Percentiles rank a stretch among this genome's conserved stretches.
These are phyloP conservation scores for Pteronotus mesoamericanus DNA, from an alignment of 2,797 vertebrate genomes.

Conservation along the genomic window DNA sequence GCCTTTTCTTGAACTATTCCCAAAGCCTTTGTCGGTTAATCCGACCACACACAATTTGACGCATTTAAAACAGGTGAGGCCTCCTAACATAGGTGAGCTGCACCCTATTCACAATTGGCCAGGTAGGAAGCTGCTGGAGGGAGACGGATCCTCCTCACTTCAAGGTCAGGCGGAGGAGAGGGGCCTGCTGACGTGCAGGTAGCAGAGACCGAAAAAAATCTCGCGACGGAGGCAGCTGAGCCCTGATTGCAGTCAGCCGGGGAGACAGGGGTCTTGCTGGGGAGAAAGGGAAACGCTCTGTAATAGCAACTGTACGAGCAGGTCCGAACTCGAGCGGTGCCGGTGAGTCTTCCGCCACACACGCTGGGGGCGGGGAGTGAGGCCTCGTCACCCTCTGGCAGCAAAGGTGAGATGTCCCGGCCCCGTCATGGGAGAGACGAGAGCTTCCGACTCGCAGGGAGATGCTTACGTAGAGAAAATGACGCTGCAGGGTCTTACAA, in stretches of 20 bases:
- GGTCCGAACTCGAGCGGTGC: not conserved
- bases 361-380: not conserved
- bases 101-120: not conserved
- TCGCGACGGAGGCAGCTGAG: not conserved
- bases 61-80: not conserved
- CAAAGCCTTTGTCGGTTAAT: too few species aligned
- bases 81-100: not conserved
- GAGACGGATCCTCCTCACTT: accelerated
- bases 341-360: not conserved
- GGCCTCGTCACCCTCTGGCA: not conserved
- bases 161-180: not conserved
- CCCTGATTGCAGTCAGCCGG: not conserved
- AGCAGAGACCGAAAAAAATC: not conserved
- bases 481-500: not conserved
- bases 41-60: too few species aligned
- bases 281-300: not conserved
- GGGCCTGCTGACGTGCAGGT: not conserved
- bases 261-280: not conserved
- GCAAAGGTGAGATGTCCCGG: not conserved
- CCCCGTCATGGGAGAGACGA: not conserved
- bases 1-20: not conserved
- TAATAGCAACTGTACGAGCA: too few species aligned
- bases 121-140: too few species aligned
- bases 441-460: not conserved
- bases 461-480: not conserved